Base-by-base conservation (phyloP, 1,140 invertebrate species). In the Hypsibius dujardini region DNA sequence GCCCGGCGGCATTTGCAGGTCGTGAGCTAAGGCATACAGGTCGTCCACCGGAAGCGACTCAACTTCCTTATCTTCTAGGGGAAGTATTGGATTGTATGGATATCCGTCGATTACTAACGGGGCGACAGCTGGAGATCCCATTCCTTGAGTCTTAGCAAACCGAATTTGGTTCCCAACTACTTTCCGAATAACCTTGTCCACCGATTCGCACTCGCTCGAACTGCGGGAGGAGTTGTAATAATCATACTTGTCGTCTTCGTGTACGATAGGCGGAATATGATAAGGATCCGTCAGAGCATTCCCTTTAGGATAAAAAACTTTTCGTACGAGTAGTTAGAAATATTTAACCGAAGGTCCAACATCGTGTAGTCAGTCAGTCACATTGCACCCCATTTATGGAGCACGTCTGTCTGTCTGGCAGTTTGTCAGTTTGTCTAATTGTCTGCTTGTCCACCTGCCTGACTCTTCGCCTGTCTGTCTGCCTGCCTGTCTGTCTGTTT, bases 1-100 rank as follows among this genome's bases (percentile, higher is more conserved):
- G 62, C 62, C 45, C 3, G 62, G 62, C 62, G 62, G 62, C 62
- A 67, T 67, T 7, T 67, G 12, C 62, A 67, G 42, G 62, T 67
- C 62, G 62, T 67, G 62, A 7, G 62, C 62, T 3, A 67, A 0
- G 45, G 62, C 62, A 42, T 67, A 67, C 42, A 67, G 62, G 45
- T 67, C 62, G 42, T 67, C 62, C 12, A 67, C 42, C 7, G 62
- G 62, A 15, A 45, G 3, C 3, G 62, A 56, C 50, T 56, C 0
- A 56, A 7, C n/a, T 56, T 56, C n/a, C 0, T 56, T 56, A 28
- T 28, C 28, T 28, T 28, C 28, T 28, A 28, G 28, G 28, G 28
- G 28, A 28, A 28, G 28, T 28, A 28, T 28, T 28, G 28, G 28
- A 28, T 28, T 28, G 28, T 28, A 28, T 28, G 28, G 28, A 28